Evolutionary conservation across 2,113 vertebrate genomes (phyloP).

Genomic region (Boulengeromyrus knoepffleri): DNA sequence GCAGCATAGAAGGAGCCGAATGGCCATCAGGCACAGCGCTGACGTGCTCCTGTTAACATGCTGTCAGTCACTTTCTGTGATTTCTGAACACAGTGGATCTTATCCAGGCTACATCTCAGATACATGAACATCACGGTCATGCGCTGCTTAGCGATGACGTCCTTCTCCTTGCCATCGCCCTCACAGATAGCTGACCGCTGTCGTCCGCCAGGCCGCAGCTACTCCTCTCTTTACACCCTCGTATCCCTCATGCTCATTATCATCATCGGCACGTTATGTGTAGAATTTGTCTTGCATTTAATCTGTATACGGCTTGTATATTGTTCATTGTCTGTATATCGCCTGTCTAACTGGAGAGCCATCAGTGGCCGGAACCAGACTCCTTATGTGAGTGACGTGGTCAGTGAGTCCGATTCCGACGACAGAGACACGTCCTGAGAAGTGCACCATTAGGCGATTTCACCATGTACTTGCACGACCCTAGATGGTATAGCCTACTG

Average conservation of each 20-base stretch:
- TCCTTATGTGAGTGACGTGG: too few relatives aligned
- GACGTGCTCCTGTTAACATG: not conserved
- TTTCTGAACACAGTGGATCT: not conserved
- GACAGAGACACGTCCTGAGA: not conserved
- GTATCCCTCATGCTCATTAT: too few relatives aligned
- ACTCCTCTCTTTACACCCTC: not conserved
- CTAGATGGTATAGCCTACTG: not conserved
- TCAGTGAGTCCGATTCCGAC: not conserved
- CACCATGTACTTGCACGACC: not conserved
- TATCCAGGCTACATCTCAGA: not conserved
- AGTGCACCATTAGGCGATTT: not conserved
- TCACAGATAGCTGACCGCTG: not conserved
- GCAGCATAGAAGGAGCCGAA: not conserved
- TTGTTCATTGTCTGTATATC: too few relatives aligned
- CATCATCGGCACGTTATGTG: too few relatives aligned
- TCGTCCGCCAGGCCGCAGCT: not conserved
- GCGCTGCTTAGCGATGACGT: not conserved
- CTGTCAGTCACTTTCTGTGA: not conserved
- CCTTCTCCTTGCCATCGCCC: not conserved
- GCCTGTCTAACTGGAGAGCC: not conserved
- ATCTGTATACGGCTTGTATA: not conserved
- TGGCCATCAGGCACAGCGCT: not conserved
- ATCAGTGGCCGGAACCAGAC: not conserved
- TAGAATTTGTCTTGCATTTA: too few relatives aligned
- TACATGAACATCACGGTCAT: not conserved